Conservation (phyloP, 2,797 vertebrate species). For the Chanos chanos region DNA sequence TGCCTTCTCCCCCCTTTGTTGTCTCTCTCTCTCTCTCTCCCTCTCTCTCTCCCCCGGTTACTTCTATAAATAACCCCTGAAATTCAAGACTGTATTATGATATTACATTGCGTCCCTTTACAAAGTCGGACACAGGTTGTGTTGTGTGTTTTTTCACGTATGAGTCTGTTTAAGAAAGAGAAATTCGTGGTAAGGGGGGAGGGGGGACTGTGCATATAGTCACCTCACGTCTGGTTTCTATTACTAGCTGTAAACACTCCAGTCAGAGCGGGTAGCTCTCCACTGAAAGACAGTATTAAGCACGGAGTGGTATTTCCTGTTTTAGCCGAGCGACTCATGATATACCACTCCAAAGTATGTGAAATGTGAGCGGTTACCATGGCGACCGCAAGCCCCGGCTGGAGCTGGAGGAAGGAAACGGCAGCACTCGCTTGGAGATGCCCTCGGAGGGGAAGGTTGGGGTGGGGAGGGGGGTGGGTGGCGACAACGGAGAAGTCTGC, state of each 20-base stretch:
- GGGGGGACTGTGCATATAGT: conserved; percentile 16
- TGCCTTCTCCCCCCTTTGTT: not conserved
- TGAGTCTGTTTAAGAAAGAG: not conserved
- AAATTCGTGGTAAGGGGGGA: conserved; percentile 13
- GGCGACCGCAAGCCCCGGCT: conserved; percentile 55
- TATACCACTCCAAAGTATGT: conserved; percentile 50
- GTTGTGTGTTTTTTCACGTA: not conserved
- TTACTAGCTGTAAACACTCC: conserved; percentile 37
- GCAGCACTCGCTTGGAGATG: conserved; percentile 32
- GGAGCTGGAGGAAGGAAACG: conserved; percentile 46
- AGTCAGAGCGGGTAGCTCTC: conserved; percentile 14
- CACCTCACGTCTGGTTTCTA: conserved; percentile 36
- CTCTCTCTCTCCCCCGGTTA: conserved; percentile 37
- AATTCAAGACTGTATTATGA: conserved; percentile 46
- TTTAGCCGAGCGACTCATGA: conserved; percentile 50
- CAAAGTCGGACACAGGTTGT: conserved; percentile 6
- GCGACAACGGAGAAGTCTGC: conserved; percentile 33
- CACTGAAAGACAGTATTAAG: conserved; percentile 41
- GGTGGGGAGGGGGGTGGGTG: not conserved
- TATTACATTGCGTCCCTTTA: conserved; percentile 30
- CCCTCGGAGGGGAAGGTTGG: conserved; percentile 44
- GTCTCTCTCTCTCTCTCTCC: not conserved
- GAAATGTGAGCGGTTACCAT: conserved; percentile 69
- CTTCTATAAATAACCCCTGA: conserved; percentile 51
- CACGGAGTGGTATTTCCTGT: conserved; percentile 54